A percentile compares a stretch with the other conserved stretches of the same genome.
Conservation (phyloP, 2,797 vertebrate genomes). For the Coranthus polyacanthus region DNA sequence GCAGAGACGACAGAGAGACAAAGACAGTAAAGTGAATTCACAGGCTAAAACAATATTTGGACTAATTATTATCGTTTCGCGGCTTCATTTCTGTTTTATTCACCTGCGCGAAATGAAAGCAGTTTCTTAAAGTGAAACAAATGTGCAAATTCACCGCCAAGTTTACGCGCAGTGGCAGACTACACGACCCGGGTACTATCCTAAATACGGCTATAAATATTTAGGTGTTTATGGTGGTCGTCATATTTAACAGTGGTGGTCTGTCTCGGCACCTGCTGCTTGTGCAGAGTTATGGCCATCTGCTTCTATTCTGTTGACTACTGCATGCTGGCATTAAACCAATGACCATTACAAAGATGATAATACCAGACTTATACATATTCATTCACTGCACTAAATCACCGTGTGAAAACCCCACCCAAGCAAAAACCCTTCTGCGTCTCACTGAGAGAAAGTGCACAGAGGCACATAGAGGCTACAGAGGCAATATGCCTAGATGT, state of each 20-base stretch:
- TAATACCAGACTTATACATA: constrained; percentile 69
- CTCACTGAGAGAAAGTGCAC: constrained; percentile 30
- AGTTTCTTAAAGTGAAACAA: constrained; percentile 28
- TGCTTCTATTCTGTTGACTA: constrained; percentile 41
- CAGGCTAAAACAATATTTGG: constrained; percentile 20
- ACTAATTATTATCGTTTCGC: constrained; percentile 13
- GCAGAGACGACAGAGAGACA: background rate
- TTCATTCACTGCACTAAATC: constrained; percentile 67
- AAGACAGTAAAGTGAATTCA: background rate
- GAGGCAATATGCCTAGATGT: constrained; percentile 37
- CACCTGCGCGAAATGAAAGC: constrained; percentile 12
- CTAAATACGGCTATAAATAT: constrained; percentile 63
- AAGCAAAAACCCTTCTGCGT: constrained; percentile 37
- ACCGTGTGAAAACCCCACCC: constrained; percentile 40
- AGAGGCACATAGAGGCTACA: constrained; percentile 39
- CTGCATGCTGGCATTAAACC: constrained; percentile 68
- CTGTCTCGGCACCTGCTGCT: constrained; percentile 64
- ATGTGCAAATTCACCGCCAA: constrained; percentile 42
- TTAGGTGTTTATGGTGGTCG: constrained; percentile 59
- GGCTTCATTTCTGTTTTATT: constrained; percentile 26
- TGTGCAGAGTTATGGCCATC: constrained; percentile 64
- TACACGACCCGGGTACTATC: constrained; percentile 5
- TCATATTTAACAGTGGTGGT: constrained; percentile 66
- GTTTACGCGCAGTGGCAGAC: constrained; percentile 24
- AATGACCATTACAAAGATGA: constrained; percentile 65